These are phyloP conservation scores for Anthrax anthrax DNA, from an alignment of 2,888 invertebrate species.

Conservation along the genomic window DNA sequence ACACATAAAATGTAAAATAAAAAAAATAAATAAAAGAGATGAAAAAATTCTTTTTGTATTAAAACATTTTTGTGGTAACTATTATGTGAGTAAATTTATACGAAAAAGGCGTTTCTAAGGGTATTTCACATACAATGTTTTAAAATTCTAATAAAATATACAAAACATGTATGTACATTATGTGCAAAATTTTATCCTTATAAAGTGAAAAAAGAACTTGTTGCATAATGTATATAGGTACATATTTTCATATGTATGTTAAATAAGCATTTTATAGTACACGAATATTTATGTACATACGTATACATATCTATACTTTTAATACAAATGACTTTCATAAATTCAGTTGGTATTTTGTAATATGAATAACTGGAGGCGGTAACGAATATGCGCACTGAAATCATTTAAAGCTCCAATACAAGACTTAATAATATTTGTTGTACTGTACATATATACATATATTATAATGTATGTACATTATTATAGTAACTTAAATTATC, in stretches of 20 bases:
- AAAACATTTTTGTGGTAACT: background rate
- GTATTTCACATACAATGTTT: constrained; percentile 3
- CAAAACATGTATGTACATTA: no score
- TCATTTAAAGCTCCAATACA: background rate
- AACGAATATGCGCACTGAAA: constrained; percentile 25
- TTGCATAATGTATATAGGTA: background rate
- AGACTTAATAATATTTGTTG: background rate
- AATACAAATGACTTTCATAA: constrained; percentile 3
- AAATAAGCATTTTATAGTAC: no score
- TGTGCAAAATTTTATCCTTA: no score
- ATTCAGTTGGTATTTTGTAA: constrained; percentile 16
- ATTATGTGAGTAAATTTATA: background rate
- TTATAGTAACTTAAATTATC: background rate
- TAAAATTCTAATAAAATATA: background rate
- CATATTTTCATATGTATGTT: no score
- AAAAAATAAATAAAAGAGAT: background rate
- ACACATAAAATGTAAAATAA: no score
- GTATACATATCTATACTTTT: no score
- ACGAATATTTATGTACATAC: no score
- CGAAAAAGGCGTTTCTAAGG: constrained; percentile 10
- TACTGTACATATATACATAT: no score
- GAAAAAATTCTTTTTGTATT: no score
- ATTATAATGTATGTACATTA: no score
- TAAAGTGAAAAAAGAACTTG: no score
- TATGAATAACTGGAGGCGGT: constrained; percentile 25